phyloP scores from a whole-genome alignment of 2,888 invertebrate species.

The Mantis religiosa region DNA sequence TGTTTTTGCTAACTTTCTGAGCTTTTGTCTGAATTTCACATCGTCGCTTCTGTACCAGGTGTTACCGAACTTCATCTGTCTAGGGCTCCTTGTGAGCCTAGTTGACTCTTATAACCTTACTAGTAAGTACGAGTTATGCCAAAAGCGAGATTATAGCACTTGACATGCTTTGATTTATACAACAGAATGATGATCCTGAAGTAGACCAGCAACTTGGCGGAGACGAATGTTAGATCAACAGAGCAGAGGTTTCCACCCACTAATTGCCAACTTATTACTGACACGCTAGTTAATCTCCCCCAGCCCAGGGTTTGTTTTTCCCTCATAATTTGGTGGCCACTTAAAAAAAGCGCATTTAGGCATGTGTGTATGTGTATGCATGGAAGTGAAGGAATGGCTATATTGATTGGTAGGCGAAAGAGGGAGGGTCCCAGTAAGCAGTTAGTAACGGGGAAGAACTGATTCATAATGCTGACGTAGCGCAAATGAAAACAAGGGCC shows the following conservation, averaged over 20 bases:
- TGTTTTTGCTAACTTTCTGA: too few relatives aligned
- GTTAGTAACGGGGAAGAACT: neutral
- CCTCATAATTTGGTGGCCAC: neutral
- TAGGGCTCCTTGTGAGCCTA: too few relatives aligned
- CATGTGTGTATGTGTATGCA: neutral
- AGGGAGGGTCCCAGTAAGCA: neutral
- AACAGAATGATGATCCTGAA: neutral
- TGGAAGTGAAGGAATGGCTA: neutral
- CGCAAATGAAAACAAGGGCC: slow-evolving; percentile 20
- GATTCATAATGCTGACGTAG: slow-evolving; percentile 13
- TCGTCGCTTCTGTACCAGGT: too few relatives aligned
- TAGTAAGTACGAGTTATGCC: too few relatives aligned
- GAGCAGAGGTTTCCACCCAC: neutral
- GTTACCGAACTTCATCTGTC: too few relatives aligned
- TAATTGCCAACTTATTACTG: neutral
- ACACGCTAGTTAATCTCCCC: neutral
- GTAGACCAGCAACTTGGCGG: neutral
- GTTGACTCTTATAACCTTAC: too few relatives aligned
- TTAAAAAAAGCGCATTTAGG: neutral
- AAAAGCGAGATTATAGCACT: too few relatives aligned
- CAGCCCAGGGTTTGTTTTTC: neutral
- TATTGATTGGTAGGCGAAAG: neutral
- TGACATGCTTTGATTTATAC: too few relatives aligned
- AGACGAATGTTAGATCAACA: neutral
- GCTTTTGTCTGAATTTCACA: too few relatives aligned